Evolutionary conservation across 2,888 invertebrate genomes (phyloP), one percentile per base, ranked within the genome.

Genomic region (Formica aserva): DNA sequence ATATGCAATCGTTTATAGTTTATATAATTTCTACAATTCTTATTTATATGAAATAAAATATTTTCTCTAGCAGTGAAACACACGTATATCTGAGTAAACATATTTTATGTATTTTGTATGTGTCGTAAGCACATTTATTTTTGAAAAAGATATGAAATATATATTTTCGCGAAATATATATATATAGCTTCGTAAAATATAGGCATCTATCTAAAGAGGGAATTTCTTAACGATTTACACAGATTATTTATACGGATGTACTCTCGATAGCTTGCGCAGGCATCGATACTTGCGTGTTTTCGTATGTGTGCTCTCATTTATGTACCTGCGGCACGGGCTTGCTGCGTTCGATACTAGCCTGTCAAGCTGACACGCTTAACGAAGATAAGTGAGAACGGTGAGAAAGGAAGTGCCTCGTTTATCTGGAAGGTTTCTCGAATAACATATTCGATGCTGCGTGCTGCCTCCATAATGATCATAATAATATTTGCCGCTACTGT

Each of bases 401-500:
- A 80, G 78, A 80, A 80, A 80, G 78, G 78, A 80, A 80, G 78
- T 72, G 60, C 78, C 78, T 80, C 78, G 72, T 80, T 80, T 80
- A 80, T 80, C 72, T 72, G 78, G 60, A 80, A 80, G 78, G 78
- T 80, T 62, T 80, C 72, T 60, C 78, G 78, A 80, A 80, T 80
- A 80, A 80, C 72, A 80, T 72, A 80, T 80, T 80, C 78, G 78
- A 72, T 60, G 72, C 78, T 55, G 77, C 69, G 85, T 84, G 65
- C 83, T 82, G 85, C 89, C 82, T 77, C 75, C 66, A 18, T 76
- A 82, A 80, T 80, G 72, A 80, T 80, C 78, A 60, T 80, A 80
- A 80, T 80, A 80, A 80, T 80, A 80, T 80, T 80, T 80, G 60
- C 78, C 78, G 78, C 78, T 80, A 72, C 78, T 48, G 78, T 80